phyloP scores from a whole-genome alignment of 1,140 invertebrate species.

The Drosophila ogumai region DNA sequence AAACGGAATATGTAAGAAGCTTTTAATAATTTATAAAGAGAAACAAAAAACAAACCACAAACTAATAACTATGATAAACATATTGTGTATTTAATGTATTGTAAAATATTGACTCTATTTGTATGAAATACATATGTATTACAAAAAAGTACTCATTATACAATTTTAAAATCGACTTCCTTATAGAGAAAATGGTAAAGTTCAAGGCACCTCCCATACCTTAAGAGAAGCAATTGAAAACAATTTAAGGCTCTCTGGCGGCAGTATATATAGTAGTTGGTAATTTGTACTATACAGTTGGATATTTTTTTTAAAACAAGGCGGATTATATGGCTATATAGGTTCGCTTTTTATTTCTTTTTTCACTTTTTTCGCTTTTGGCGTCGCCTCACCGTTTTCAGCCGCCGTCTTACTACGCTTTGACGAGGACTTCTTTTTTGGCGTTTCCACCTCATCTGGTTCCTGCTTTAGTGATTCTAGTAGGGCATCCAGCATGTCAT shows the following conservation, averaged over 20 bases:
- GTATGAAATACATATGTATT: conserved; percentile 82
- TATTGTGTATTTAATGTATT: conserved; percentile 79
- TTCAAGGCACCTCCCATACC: background rate
- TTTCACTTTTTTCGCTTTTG: conserved; percentile 61
- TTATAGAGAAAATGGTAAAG: background rate
- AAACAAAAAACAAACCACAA: conserved; percentile 37
- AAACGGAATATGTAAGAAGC: conserved; percentile 66
- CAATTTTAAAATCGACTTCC: background rate
- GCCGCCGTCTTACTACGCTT: conserved; percentile 53
- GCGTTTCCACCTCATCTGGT: conserved; percentile 15
- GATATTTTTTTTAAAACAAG: conserved; percentile 14
- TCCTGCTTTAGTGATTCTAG: conserved; percentile 57
- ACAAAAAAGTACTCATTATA: conserved; percentile 44
- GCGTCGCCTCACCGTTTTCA: conserved; percentile 12
- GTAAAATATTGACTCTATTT: conserved; percentile 84
- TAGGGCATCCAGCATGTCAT: conserved; percentile 64
- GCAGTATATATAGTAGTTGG: conserved; percentile 11
- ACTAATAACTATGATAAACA: conserved; percentile 67
- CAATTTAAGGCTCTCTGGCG: background rate
- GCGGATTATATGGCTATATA: conserved; percentile 39
- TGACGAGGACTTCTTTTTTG: conserved; percentile 13
- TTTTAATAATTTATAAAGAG: conserved; percentile 75
- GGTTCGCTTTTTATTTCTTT: conserved; percentile 73
- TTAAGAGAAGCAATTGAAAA: background rate
- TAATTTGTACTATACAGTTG: conserved; percentile 51